These are phyloP conservation scores for Muntiacus reevesi DNA, from an alignment of 2,113 vertebrate genomes.

Conservation along the genomic window DNA sequence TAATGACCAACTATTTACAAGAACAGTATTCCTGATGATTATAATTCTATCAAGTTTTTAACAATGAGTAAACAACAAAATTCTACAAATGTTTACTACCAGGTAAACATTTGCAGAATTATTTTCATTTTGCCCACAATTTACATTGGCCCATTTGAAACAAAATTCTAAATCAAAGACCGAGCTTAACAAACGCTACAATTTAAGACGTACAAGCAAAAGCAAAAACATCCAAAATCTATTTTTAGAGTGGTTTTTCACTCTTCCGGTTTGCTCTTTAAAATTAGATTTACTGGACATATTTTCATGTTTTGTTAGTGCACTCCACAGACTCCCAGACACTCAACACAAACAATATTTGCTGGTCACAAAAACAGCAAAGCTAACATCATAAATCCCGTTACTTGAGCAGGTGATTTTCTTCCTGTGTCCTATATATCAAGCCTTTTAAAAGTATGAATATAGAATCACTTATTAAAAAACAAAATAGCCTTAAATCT, in stretches of 20 bases:
- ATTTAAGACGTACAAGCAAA: neutral
- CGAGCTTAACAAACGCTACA: neutral
- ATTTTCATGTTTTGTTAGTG: neutral
- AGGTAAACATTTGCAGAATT: neutral
- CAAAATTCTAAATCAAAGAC: conserved; percentile 12
- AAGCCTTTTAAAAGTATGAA: conserved; percentile 5
- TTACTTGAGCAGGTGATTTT: neutral
- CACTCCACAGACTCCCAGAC: neutral
- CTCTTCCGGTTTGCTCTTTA: conserved; percentile 23
- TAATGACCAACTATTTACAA: neutral
- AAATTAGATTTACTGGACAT: conserved; percentile 41
- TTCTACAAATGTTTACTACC: neutral
- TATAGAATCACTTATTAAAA: neutral
- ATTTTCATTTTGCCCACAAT: conserved; percentile 31
- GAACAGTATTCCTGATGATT: neutral
- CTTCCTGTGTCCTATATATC: neutral
- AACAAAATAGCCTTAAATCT: neutral
- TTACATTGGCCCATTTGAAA: neutral
- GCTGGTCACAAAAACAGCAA: neutral
- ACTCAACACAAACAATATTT: neutral
- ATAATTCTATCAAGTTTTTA: neutral
- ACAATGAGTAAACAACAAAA: conserved; percentile 3
- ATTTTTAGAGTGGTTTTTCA: conserved; percentile 5
- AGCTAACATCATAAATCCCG: neutral
- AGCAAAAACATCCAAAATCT: conserved; percentile 30